These are phyloP conservation scores for Centropyge bicolor DNA, from an alignment of 2,797 vertebrate genomes.

Conservation along the genomic window DNA sequence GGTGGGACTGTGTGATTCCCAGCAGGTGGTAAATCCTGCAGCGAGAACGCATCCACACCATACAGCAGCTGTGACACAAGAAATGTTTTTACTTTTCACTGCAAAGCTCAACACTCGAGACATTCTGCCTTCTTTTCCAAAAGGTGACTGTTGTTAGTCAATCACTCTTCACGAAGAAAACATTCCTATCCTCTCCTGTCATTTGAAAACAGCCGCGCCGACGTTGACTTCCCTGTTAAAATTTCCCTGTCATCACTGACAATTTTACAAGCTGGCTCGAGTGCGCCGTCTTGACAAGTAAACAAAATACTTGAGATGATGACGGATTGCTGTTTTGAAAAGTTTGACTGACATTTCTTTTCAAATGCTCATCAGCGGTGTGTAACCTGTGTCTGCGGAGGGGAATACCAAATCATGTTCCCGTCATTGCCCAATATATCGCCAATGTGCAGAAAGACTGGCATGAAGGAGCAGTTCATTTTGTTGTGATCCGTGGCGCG, in stretches of 20 bases:
- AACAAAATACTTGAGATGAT: constrained; percentile 38
- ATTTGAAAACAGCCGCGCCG: constrained; percentile 16
- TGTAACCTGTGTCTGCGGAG: constrained; percentile 7
- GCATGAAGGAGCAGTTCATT: constrained; percentile 36
- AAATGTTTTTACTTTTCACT: constrained; percentile 19
- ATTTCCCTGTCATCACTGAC: constrained; percentile 23
- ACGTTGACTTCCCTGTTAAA: constrained; percentile 31
- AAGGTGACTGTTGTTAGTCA: constrained; percentile 34
- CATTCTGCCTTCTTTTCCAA: constrained; percentile 17
- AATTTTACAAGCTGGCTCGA: background rate
- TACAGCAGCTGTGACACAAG: constrained; percentile 22
- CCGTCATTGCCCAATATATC: background rate
- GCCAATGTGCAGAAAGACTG: constrained; percentile 13
- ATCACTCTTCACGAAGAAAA: constrained; percentile 23
- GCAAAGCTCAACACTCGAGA: background rate
- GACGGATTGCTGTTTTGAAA: constrained; percentile 30
- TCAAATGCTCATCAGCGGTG: background rate
- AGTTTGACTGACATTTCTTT: constrained; percentile 32
- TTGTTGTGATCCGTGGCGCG: constrained; percentile 49
- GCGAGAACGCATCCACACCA: constrained; percentile 23
- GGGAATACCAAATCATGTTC: constrained; percentile 15
- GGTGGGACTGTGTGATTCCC: constrained; percentile 33
- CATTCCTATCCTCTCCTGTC: constrained; percentile 27
- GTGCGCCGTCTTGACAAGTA: constrained; percentile 30
- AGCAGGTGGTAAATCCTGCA: constrained; percentile 40